Percentiles rank a stretch among this genome's conserved stretches.
Conservation (phyloP, 2,888 invertebrate genomes). For the Petrophora chlorosata region DNA sequence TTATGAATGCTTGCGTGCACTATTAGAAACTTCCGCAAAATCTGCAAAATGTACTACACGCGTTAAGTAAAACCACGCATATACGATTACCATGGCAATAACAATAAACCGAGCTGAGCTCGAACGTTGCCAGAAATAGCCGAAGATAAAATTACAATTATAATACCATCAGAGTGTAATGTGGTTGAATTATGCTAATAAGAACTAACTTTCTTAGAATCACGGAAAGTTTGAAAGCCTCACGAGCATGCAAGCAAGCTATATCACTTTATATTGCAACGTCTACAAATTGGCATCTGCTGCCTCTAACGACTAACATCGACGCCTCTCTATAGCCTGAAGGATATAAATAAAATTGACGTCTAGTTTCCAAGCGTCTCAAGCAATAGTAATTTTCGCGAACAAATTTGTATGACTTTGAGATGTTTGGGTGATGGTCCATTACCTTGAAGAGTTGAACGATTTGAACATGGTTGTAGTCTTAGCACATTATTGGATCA, state of each 20-base stretch:
- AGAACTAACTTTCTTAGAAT: conserved; percentile 43
- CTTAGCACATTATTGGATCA: conserved; percentile 67
- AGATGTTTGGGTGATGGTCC: conserved; percentile 29
- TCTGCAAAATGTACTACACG: background rate
- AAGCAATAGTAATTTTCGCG: conserved; percentile 32
- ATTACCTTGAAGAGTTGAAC: conserved; percentile 13
- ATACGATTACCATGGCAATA: conserved; percentile 25
- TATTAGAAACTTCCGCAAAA: too few species aligned
- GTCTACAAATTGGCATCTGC: conserved; percentile 50
- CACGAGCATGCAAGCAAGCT: conserved; percentile 39
- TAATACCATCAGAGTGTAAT: conserved; percentile 46
- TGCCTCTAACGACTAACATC: conserved; percentile 46
- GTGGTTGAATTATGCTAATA: conserved; percentile 44
- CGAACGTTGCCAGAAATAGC: conserved; percentile 19
- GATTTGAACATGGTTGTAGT: conserved; percentile 35
- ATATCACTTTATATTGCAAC: conserved; percentile 45
- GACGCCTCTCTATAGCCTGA: conserved; percentile 45
- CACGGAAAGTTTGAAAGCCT: conserved; percentile 40
- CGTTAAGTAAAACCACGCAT: conserved; percentile 9
- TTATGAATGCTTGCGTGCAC: too few species aligned
- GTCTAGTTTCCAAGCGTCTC: conserved; percentile 43
- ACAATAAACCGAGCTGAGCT: conserved; percentile 16
- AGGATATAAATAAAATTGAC: conserved; percentile 51
- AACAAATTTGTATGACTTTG: conserved; percentile 26
- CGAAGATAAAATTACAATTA: conserved; percentile 46